Base-by-base conservation (phyloP, 1,140 invertebrate species). In the Drosophila azteca region DNA sequence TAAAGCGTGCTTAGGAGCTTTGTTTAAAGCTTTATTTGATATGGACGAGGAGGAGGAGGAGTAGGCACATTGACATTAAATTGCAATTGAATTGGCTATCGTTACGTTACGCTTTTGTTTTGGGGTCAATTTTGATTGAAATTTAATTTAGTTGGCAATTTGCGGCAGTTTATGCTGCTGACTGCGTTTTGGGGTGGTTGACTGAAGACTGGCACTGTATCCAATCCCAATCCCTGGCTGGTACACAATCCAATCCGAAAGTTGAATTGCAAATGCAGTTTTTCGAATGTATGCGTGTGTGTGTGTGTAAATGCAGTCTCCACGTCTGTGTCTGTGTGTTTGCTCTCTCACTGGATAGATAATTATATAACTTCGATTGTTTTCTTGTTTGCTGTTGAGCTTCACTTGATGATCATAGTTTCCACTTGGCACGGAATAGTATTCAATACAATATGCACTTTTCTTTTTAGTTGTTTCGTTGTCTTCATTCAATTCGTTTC, bases 341-440 rank as follows among this genome's bases (percentile, higher is more conserved):
- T 65, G 61, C 54, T 74, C 54, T 74, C 41, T 57, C 51, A 73
- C 69, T 62, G 52, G 64, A 13, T 39, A 39, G 11, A 63, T 74
- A 68, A 60, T 80, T 80, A 80, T 79, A 55, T 75, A 66, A 80
- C 70, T 46, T 60, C 17, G 48, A 73, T 51, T 69, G 66, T 79
- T 66, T 67, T 78, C 15, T 50, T 57, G 59, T 22, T 43, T n/a
- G 35, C 49, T 50, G 26, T 53, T 50, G 24, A 26, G 39, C 44
- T 62, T 80, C 60, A 76, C 66, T 80, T 80, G 59, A 79, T 76
- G 49, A 80, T 80, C 78, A 71, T 80, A 54, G 22, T 80, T 80
- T 64, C 53, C 71, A 80, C 77, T 69, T 57, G 57, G 49, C 64
- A 69, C 66, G 41, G 46, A 44, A 54, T 39, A 39, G 35, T 39